These are phyloP conservation scores for Boulengeromyrus knoepffleri DNA, from an alignment of 2,113 vertebrate genomes.

Conservation along the genomic window DNA sequence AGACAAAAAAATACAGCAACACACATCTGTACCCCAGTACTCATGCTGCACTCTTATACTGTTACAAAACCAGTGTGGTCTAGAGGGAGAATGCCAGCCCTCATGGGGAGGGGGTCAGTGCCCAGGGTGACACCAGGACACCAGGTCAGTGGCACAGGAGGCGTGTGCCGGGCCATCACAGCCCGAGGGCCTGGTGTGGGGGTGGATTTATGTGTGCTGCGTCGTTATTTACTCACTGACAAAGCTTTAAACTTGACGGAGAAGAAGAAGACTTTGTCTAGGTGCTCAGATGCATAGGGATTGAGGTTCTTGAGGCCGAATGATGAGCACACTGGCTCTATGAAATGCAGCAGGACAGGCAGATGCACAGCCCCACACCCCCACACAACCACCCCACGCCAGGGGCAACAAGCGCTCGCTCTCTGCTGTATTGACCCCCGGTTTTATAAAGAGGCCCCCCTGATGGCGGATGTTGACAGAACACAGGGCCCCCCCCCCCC, in stretches of 20 bases:
- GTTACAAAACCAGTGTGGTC: slow-evolving; percentile 32
- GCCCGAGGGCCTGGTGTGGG: not conserved
- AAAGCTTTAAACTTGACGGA: slow-evolving; percentile 56
- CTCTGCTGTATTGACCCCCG: slow-evolving; percentile 63
- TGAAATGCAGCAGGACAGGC: slow-evolving; percentile 45
- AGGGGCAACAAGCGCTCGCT: slow-evolving; percentile 59
- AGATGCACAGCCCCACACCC: slow-evolving; percentile 3
- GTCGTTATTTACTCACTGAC: slow-evolving; percentile 71
- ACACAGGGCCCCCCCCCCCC: slow-evolving; percentile 9
- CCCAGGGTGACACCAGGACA: slow-evolving; percentile 6
- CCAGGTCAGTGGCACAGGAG: not conserved
- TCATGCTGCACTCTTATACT: not conserved
- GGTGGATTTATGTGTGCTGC: slow-evolving; percentile 58
- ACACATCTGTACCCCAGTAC: not conserved
- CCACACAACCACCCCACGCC: slow-evolving; percentile 31
- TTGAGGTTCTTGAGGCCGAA: not conserved
- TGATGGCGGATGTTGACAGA: slow-evolving; percentile 41
- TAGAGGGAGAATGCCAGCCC: not conserved
- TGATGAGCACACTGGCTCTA: slow-evolving; percentile 30
- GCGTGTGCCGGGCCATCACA: not conserved
- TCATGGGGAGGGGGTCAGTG: not conserved
- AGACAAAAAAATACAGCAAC: not conserved
- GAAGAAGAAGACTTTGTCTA: slow-evolving; percentile 53
- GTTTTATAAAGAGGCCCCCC: slow-evolving; percentile 61
- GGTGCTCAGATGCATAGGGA: slow-evolving; percentile 46